Evolutionary conservation across 2,888 invertebrate genomes (phyloP), one percentile per base, ranked within the genome.

Genomic region (Caenorhabditis afra): DNA sequence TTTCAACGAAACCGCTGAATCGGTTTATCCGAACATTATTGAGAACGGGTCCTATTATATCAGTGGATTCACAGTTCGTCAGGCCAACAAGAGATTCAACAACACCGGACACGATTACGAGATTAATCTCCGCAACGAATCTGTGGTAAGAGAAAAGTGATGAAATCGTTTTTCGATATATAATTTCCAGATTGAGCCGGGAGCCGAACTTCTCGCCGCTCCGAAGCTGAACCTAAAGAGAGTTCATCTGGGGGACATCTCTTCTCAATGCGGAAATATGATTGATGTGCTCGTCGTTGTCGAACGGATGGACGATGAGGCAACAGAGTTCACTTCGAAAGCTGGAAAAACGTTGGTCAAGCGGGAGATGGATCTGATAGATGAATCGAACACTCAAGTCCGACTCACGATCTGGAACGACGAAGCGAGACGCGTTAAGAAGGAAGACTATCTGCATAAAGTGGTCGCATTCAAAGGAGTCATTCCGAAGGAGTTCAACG

Each of bases 61-160:
- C 79, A 94, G 94, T 53, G 94, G 94, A 79, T 95, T 95, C 81
- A 92, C 93, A 53, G 91, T 98, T n/a, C 97, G 97, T 91, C 93
- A 95, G 1, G 97, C 98, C 0, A 97, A 99, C 91, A 97, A 96
- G 90, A 94, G 95, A 89, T 99, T 93, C 91, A 93, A 93, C 39
- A 93, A 92, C 44, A 91, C 96, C 7, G 95, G 95, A 84, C 96
- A 97, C 90, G 97, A 98, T 90, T 99, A 97, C 89, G 99, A 99
- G 91, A 94, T 99, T 94, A 94, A 95, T 0, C 94, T 97, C 88
- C 93, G 92, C 12, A 91, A 92, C 8, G 96, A 97, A 52, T 94
- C 95, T n/a, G 81, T 85, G 62, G 87, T 88, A 0, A 73, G 83
- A 18, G 18, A 37, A 37, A 1, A 22, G 22, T 37, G 8, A 20